These are phyloP conservation scores for Ichneumon xanthorius DNA, from an alignment of 2,888 invertebrate genomes.

Conservation along the genomic window DNA sequence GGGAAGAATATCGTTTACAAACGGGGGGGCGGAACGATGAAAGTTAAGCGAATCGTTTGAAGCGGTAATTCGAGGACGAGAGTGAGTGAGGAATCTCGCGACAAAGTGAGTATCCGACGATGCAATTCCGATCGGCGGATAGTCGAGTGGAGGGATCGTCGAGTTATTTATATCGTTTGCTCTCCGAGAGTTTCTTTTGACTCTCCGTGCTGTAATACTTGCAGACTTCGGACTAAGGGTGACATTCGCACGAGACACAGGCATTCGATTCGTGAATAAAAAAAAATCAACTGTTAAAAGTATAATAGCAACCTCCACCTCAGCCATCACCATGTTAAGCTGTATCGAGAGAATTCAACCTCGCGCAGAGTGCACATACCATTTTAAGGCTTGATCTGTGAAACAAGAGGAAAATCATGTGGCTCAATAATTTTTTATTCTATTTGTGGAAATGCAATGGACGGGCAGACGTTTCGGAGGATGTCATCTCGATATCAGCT, in stretches of 20 bases:
- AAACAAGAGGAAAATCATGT: neutral
- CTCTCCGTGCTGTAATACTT: constrained; percentile 15
- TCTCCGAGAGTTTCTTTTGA: constrained; percentile 8
- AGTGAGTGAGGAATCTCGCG: constrained; percentile 17
- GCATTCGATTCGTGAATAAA: constrained; percentile 7
- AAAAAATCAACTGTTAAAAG: constrained; percentile 48
- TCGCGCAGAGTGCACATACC: constrained; percentile 6
- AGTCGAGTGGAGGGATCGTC: constrained; percentile 39
- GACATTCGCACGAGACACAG: constrained; percentile 42
- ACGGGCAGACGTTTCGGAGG: constrained; percentile 34
- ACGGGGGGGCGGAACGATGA: constrained; percentile 6
- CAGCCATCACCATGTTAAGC: constrained; percentile 74
- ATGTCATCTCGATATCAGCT: constrained; percentile 52
- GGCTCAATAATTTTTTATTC: neutral
- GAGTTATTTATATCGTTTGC: constrained; percentile 53
- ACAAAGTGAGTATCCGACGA: constrained; percentile 32
- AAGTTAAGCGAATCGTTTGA: constrained; percentile 54
- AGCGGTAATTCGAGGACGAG: constrained; percentile 55
- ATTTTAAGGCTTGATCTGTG: neutral
- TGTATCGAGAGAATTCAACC: constrained; percentile 47
- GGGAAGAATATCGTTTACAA: constrained; percentile 47
- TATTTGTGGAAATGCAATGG: neutral
- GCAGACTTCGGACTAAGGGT: constrained; percentile 3
- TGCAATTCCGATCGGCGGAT: constrained; percentile 29
- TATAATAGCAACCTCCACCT: constrained; percentile 76